Conservation (phyloP, 2,113 vertebrate species). For the Scomber colias region DNA sequence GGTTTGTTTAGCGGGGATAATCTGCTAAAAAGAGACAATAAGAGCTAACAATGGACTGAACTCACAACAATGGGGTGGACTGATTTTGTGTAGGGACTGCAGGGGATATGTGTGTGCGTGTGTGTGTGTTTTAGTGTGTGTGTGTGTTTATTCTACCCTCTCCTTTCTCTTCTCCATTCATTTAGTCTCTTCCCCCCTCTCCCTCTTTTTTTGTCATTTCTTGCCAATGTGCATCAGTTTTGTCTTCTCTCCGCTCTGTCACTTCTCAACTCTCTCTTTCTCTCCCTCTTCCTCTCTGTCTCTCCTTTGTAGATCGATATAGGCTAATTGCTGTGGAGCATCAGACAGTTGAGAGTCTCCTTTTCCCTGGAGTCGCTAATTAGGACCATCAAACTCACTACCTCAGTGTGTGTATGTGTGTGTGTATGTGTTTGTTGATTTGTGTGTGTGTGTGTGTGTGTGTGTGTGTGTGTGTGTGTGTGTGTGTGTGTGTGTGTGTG, state of each 20-base stretch:
- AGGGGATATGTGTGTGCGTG: background rate
- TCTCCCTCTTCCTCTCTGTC: background rate
- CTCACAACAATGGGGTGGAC: conserved; percentile 2
- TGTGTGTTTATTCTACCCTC: background rate
- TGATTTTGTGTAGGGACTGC: background rate
- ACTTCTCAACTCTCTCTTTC: background rate
- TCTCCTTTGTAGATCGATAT: conserved; percentile 58
- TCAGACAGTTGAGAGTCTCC: conserved; percentile 48
- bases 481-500: background rate
- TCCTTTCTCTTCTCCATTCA: too few relatives aligned
- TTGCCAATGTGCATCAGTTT: background rate
- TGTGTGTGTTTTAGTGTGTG: background rate
- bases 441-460: background rate
- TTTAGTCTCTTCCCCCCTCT: background rate
- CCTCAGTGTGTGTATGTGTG: background rate
- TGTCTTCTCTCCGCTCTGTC: conserved; percentile 4
- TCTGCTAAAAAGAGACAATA: conserved; percentile 22
- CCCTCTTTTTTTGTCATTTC: background rate
- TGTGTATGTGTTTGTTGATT: background rate
- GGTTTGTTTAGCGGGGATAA: conserved; percentile 19
- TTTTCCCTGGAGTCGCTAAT: conserved; percentile 66
- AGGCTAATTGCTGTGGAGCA: conserved; percentile 63
- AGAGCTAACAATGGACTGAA: conserved; percentile 25
- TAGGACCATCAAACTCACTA: conserved; percentile 45
- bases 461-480: background rate